Evolutionary conservation across 2,113 vertebrate species (phyloP).

Genomic region (Isichthys henryi): DNA sequence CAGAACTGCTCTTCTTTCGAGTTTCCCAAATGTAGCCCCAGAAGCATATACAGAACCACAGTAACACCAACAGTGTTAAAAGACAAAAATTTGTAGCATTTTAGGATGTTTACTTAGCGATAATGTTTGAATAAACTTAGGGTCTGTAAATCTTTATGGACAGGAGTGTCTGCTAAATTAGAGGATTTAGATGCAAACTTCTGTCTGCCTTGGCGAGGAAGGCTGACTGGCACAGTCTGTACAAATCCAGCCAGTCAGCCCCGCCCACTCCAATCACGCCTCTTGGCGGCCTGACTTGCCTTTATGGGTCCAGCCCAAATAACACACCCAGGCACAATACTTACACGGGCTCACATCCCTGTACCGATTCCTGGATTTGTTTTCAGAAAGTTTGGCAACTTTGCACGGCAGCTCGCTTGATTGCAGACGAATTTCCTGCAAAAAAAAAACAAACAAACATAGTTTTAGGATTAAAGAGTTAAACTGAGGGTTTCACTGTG

Average conservation of each 20-base stretch:
- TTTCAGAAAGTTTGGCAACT: constrained; percentile 87
- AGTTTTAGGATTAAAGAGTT: background rate
- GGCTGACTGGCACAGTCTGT: background rate
- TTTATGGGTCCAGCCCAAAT: background rate
- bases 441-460: constrained; percentile 27
- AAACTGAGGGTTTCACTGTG: background rate
- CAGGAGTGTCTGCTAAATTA: background rate
- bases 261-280: background rate
- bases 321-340: constrained; percentile 41
- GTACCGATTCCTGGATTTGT: constrained; percentile 95
- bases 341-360: constrained; percentile 98
- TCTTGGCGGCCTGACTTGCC: background rate
- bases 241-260: background rate
- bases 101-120: background rate
- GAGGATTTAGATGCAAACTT: background rate
- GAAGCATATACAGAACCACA: background rate
- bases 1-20: background rate
- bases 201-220: no score
- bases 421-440: constrained; percentile 86
- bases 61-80: background rate
- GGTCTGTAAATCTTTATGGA: background rate
- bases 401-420: constrained; percentile 92
- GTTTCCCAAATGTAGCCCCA: background rate
- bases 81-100: background rate
- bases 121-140: background rate